Evolutionary conservation across 2,797 vertebrate species (phyloP).

Genomic region (Menidia menidia): DNA sequence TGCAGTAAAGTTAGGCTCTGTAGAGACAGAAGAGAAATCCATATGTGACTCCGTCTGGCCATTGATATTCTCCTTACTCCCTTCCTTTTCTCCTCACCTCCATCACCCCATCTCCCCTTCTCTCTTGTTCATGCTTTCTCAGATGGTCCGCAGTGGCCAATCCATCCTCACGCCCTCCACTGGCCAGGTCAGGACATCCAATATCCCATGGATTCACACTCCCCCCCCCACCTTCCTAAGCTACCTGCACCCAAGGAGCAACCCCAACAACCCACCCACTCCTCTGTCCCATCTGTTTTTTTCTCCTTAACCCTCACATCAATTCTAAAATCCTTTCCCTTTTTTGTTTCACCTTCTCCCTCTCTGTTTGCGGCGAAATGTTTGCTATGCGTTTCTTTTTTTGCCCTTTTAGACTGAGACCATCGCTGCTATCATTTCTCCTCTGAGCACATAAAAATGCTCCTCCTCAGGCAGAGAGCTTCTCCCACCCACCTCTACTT

Average conservation of each 20-base stretch:
- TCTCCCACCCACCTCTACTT: slow-evolving; percentile 45
- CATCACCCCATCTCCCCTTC: slow-evolving; percentile 71
- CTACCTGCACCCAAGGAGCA: slow-evolving; percentile 50
- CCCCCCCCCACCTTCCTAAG: slow-evolving; percentile 48
- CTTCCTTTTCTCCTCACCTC: slow-evolving; percentile 74
- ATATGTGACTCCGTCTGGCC: slow-evolving; percentile 79
- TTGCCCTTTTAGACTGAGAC: slow-evolving; percentile 41
- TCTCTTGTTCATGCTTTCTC: slow-evolving; percentile 67
- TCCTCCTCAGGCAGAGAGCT: slow-evolving; percentile 52
- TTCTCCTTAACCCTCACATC: slow-evolving; percentile 54
- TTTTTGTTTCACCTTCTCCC: slow-evolving; percentile 47
- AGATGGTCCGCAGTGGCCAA: slow-evolving; percentile 81
- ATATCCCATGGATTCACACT: slow-evolving; percentile 82
- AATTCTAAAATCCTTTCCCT: slow-evolving; percentile 32
- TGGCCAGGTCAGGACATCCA: slow-evolving; percentile 83
- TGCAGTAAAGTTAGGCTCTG: slow-evolving; percentile 80
- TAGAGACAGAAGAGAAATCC: slow-evolving; percentile 84
- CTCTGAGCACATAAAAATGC: slow-evolving; percentile 56
- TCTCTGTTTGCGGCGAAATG: slow-evolving; percentile 15
- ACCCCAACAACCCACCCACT: slow-evolving; percentile 41
- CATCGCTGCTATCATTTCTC: slow-evolving; percentile 36
- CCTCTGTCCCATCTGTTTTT: slow-evolving; percentile 39
- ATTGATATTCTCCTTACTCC: slow-evolving; percentile 84
- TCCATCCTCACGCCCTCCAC: slow-evolving; percentile 84
- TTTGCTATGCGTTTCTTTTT: slow-evolving; percentile 41